phyloP scores from a whole-genome alignment of 2,888 invertebrate species.

The Julus scanicus region DNA sequence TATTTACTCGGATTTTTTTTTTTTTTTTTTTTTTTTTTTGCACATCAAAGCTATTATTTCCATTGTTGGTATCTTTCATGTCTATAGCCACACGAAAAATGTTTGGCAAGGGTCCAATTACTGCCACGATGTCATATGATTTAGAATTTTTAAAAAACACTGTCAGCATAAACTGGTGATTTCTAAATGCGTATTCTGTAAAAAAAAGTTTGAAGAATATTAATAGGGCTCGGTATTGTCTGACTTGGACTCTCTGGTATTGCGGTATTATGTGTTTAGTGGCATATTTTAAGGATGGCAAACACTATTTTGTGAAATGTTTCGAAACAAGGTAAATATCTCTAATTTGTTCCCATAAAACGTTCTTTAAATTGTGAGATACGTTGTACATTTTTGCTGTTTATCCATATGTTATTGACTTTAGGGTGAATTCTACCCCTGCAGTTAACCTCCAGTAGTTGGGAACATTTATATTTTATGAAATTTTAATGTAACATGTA shows the following conservation, averaged over 20 bases:
- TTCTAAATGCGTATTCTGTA: background rate
- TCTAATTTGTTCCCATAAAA: no score
- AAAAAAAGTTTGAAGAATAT: background rate
- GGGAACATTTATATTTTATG: background rate
- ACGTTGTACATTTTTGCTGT: no score
- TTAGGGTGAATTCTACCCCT: no score
- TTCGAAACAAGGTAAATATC: no score
- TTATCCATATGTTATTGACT: no score
- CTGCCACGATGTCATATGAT: background rate
- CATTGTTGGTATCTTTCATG: background rate
- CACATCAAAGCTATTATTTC: background rate
- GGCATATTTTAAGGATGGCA: no score
- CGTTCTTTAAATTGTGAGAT: no score
- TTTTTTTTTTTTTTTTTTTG: background rate
- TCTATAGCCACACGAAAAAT: background rate
- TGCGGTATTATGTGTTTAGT: no score
- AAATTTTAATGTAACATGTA: background rate
- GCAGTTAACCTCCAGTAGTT: no score
- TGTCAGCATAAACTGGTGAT: background rate
- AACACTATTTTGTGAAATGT: no score
- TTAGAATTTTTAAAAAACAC: no score
- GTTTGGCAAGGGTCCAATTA: background rate
- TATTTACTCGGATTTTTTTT: conserved; percentile 42
- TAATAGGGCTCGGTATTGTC: background rate
- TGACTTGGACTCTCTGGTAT: no score